Evolutionary conservation across 2,888 invertebrate species (phyloP).

Genomic region (Cyrtodaria siliqua): DNA sequence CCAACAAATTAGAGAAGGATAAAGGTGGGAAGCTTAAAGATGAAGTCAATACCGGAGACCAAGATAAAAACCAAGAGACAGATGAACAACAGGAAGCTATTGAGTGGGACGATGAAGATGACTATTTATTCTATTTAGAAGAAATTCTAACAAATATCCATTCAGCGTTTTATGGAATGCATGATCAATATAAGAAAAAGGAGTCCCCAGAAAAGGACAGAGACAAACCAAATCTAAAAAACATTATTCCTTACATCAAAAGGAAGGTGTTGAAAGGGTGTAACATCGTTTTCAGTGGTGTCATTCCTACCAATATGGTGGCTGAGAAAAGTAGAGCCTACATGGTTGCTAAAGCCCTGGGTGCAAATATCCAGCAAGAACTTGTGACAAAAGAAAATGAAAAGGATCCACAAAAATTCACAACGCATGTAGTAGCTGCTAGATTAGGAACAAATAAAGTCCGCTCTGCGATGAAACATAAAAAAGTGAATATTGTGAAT

Average conservation of each 20-base stretch:
- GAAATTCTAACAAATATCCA: conserved; percentile 96
- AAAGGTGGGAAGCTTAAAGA: neutral
- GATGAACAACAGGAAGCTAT: conserved; percentile 69
- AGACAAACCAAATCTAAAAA: conserved; percentile 85
- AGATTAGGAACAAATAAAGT: conserved; percentile 91
- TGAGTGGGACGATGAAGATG: conserved; percentile 91
- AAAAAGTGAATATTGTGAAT: conserved; percentile 89
- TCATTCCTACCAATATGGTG: conserved; percentile 95
- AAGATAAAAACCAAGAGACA: conserved; percentile 6
- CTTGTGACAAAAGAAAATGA: conserved; percentile 78
- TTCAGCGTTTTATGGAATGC: conserved; percentile 91
- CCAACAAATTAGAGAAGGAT: neutral
- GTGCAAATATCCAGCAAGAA: conserved; percentile 91
- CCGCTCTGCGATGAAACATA: conserved; percentile 77
- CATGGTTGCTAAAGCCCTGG: conserved; percentile 93
- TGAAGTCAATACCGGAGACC: conserved; percentile 12
- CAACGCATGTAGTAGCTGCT: conserved; percentile 97
- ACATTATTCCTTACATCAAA: conserved; percentile 94
- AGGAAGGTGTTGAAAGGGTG: conserved; percentile 92
- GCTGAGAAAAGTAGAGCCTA: conserved; percentile 94
- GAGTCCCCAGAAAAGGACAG: conserved; percentile 83
- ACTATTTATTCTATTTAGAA: conserved; percentile 95
- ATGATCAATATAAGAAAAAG: conserved; percentile 87
- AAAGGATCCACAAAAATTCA: conserved; percentile 87
- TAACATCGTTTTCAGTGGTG: conserved; percentile 96